Evolutionary conservation across 2,113 vertebrate species (phyloP).

Genomic region (Myodes glareolus): DNA sequence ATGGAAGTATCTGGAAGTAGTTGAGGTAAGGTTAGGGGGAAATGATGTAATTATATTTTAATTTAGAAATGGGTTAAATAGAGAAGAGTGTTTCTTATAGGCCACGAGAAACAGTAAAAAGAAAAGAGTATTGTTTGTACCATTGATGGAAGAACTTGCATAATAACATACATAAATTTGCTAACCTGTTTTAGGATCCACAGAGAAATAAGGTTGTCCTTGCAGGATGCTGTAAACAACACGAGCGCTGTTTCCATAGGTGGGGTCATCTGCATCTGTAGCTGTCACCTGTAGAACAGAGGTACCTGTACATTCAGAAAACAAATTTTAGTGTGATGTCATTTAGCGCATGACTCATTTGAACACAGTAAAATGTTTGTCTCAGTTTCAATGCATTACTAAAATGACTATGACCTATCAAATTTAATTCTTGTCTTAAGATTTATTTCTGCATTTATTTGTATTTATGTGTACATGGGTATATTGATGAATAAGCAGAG

Average conservation of each 20-base stretch:
- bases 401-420: neutral
- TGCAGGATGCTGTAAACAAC: slow-evolving; percentile 98
- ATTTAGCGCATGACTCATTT: neutral
- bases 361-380: neutral
- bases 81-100: neutral
- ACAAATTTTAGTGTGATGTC: slow-evolving; percentile 65
- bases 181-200: slow-evolving; percentile 97
- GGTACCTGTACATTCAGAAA: slow-evolving; percentile 89
- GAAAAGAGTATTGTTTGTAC: neutral
- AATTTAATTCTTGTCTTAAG: neutral
- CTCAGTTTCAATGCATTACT: neutral
- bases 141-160: neutral
- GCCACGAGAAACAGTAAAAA: neutral
- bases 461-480: neutral
- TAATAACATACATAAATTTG: neutral
- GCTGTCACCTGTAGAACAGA: slow-evolving; percentile 97
- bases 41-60: neutral
- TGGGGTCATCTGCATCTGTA: slow-evolving; percentile 96
- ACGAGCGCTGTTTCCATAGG: slow-evolving; percentile 96
- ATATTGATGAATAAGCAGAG: neutral
- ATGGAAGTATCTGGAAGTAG: no score
- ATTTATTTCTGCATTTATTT: neutral
- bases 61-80: neutral
- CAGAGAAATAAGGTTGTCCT: slow-evolving; percentile 98
- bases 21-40: neutral